These are phyloP conservation scores for Tamandua tetradactyla DNA, from an alignment of 2,797 vertebrate species.

Conservation along the genomic window DNA sequence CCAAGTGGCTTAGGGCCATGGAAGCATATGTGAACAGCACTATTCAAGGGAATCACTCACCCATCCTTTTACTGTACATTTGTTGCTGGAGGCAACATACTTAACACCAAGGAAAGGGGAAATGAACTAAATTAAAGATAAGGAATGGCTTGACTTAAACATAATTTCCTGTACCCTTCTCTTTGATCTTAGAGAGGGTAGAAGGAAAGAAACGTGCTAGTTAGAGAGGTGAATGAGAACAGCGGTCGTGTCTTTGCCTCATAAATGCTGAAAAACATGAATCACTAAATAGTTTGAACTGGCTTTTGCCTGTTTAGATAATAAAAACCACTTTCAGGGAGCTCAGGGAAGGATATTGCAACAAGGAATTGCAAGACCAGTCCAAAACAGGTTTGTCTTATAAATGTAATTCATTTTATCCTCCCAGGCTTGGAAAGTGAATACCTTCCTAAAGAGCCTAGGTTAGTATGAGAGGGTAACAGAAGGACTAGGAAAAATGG, in stretches of 20 bases:
- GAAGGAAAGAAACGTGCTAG: not conserved
- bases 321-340: not conserved
- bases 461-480: not conserved
- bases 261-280: conserved; percentile 10
- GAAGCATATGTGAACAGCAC: not conserved
- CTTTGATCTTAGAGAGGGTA: conserved; percentile 38
- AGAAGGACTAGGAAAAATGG: not conserved
- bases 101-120: conserved; percentile 5
- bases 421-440: not conserved
- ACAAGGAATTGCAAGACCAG: not conserved
- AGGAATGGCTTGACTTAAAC: conserved; percentile 1
- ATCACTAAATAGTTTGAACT: not conserved
- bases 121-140: not conserved
- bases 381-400: not conserved
- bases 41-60: not conserved
- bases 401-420: conserved; percentile 11
- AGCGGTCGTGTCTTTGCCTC: not conserved
- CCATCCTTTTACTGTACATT: not conserved
- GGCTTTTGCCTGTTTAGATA: not conserved
- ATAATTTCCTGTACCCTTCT: not conserved
- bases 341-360: not conserved
- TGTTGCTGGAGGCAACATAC: conserved; percentile 5
- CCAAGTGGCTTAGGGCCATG: not conserved
- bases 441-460: not conserved
- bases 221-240: not conserved